These are phyloP conservation scores for Ommatoiulus sabulosus DNA, from an alignment of 2,888 invertebrate genomes.

Conservation along the genomic window DNA sequence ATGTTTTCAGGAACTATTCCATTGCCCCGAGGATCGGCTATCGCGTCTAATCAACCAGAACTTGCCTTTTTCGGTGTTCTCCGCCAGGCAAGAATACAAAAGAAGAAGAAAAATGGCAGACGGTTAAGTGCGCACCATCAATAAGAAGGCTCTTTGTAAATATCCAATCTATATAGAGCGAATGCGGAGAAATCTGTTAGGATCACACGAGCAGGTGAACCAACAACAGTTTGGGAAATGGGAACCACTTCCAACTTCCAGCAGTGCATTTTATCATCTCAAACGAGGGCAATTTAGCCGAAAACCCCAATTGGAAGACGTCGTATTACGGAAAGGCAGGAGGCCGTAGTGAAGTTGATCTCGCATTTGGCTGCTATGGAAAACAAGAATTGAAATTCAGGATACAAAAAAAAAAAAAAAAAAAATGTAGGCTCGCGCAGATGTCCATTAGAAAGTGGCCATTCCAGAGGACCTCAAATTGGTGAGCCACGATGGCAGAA, in stretches of 20 bases:
- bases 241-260: conserved; percentile 6
- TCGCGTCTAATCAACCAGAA: neutral
- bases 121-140: conserved; percentile 15
- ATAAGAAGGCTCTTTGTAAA: conserved; percentile 8
- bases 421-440: too few relatives aligned
- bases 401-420: neutral
- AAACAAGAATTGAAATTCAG: neutral
- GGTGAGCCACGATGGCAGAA: neutral
- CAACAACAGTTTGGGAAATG: conserved; percentile 10
- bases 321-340: neutral
- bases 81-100: neutral
- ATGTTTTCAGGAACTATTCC: neutral
- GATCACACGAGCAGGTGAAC: conserved; percentile 34
- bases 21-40: neutral
- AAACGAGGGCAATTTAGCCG: conserved; percentile 20
- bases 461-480: neutral
- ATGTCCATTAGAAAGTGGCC: neutral
- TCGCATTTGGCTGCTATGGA: neutral
- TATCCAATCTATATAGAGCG: neutral
- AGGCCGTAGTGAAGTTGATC: neutral
- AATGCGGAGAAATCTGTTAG: neutral
- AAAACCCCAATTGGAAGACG: conserved; percentile 24
- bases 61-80: conserved; percentile 18
- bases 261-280: conserved; percentile 27
- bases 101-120: neutral